Base-by-base conservation (phyloP, 2,113 vertebrate genomes). In the Amphiprion ocellaris region DNA sequence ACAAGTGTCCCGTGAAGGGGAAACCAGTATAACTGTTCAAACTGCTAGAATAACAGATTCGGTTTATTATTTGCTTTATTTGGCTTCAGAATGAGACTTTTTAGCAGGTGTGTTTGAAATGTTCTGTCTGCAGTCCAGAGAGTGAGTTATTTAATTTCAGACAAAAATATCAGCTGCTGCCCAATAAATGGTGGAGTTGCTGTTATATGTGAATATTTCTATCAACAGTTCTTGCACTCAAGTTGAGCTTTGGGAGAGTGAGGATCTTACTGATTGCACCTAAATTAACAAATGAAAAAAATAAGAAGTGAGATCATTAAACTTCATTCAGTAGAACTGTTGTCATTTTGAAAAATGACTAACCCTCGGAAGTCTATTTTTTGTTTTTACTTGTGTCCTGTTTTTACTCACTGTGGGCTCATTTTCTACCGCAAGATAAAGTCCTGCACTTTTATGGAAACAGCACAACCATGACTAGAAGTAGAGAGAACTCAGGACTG, bases 11-110 rank as follows among this genome's bases (percentile, higher is more conserved):
- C 10, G 46, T 41, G 30, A 50, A 60, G 26, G 15, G 37, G 50
- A 62, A 10, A 49, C 50, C 41, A 54, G 19, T 55, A n/a, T 66
- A 71, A 72, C 28, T 30, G 52, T 33, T 26, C 44, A 60, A 39
- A 63, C 19, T 64, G 5, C 62, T 47, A 9, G 28, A 75, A 67
- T 44, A 65, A 46, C 64, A 39, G 1, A 10, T 56, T 59, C 33
- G 56, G 12, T 69, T 60, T 47, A 30, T 62, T 55, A 30, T 77
- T 85, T 86, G 60, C 69, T 78, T 64, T 79, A 33, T 77, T 83
- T 71, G 77, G 70, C 80, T 56, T 54, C 5, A 16, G 33, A 90
- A 21, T 46, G 8, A 77, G 41, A 74, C 19, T 64, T 79, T 84
- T 58, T 23, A 2, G 26, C 33, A 5, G 23, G 12, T 58, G 10